Base-by-base conservation (phyloP, 2,113 vertebrate genomes). In the Gambusia holbrooki region DNA sequence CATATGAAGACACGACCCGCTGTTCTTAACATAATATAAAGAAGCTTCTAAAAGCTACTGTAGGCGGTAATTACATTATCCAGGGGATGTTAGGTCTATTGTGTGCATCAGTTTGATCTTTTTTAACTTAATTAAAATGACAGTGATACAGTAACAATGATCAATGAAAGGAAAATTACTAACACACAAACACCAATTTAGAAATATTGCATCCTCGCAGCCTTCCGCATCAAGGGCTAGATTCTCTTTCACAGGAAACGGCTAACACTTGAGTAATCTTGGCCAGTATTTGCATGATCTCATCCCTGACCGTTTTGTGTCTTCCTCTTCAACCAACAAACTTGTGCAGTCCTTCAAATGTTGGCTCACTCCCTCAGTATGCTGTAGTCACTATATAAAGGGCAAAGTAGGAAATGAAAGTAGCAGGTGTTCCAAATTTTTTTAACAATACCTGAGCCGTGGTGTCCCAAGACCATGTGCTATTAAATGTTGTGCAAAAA, bases 21-120 rank as follows among this genome's bases (percentile, higher is more conserved):
- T 69, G 77, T 83, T 69, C 76, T 79, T 73, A 27, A 40, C 65
- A 71, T 68, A 76, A 80, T 75, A 58, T 66, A 63, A 33, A 87
- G 69, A 12, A 74, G 73, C 68, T 69, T 40, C 80, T 81, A 64
- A 77, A 73, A 67, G 69, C 63, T 61, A 73, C 81, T 58, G 68
- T 17, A 45, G 73, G 66, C 48, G 69, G 71, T 76, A 51, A 84
- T 76, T 82, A 79, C 32, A 58, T 37, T 30, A 19, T 77, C 65
- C 40, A 28, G 84, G 72, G 60, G 65, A 70, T 62, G 48, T 40
- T 35, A 45, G 48, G 61, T 40, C 29, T 61, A 58, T 19, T 69
- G 4, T 62, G 30, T 27, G 29, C 48, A 64, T 64, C 42, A 54
- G 3, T 77, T 51, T 30, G n/a, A 62, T 71, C 71, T 80, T 83